Base-by-base conservation (phyloP, 2,113 vertebrate genomes). In the Rattus rattus region DNA sequence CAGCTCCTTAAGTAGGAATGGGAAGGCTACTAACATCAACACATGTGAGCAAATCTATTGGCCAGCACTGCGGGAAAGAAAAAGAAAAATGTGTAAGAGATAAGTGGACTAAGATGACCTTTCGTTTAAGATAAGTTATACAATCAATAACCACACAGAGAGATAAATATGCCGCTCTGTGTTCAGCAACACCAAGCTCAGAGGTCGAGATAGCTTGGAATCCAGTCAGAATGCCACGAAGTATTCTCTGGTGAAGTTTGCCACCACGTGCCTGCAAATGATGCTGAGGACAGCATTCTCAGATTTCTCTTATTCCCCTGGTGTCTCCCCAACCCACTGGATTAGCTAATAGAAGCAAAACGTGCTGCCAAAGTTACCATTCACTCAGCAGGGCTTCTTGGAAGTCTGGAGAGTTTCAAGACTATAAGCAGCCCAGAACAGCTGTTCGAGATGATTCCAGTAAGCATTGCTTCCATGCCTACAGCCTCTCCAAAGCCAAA, bases 301-400 rank as follows among this genome's bases (percentile, higher is more conserved):
- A 26, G 75, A 52, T 30, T 70, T 79, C 36, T 91, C 19, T 28
- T 22, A 81, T 69, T 93, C 91, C 70, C 88, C 67, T 17, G 0
- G 52, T 11, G 49, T 49, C 90, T 95, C 76, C 70, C 84, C 88
- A 76, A 94, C 86, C 49, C 75, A 49, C 17, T 28, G 47, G 92
- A 56, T 90, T 88, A 88, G 88, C 85, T 95, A 59, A 90, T 88
- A 84, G 92, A 94, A 93, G 91, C 90, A 80, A 70, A 97, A 96
- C 28, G 67, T 92, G 43, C 85, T 63, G 96, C 94, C 92, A 95
- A 87, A 49, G 72, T 81, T 93, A 88, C 91, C 76, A 39, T 65
- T 80, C 88, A 77, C 97, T 81, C 94, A 84, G 94, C 95, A 59
- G 93, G 95, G 72, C 72, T 77, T 94, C 94, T 56, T 75, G 1